phyloP scores from a whole-genome alignment of 2,113 vertebrate species.

The Mellivora capensis region DNA sequence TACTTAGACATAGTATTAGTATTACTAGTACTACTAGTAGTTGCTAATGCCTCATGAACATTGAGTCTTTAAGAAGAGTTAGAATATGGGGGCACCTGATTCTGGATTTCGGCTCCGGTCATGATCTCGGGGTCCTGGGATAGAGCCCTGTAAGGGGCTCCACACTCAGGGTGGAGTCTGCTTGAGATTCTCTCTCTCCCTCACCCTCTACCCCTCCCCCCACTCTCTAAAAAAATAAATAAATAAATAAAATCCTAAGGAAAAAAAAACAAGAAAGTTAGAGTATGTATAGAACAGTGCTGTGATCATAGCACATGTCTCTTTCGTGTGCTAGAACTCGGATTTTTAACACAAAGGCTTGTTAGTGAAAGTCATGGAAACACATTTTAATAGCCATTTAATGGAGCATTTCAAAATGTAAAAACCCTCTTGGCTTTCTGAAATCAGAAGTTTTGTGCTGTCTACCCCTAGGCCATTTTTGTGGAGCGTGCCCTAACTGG shows the following conservation, averaged over 20 bases:
- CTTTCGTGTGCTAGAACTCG: background rate
- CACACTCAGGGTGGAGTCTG: background rate
- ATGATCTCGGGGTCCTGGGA: background rate
- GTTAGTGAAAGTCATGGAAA: constrained; percentile 46
- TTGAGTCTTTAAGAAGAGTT: constrained; percentile 48
- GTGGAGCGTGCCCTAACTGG: background rate
- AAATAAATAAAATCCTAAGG: background rate
- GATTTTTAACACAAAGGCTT: constrained; percentile 32
- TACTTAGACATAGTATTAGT: background rate
- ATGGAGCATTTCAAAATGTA: constrained; percentile 35
- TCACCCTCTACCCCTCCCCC: background rate
- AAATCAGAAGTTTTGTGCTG: background rate
- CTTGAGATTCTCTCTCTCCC: background rate
- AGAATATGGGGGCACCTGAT: background rate
- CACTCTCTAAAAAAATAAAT: background rate
- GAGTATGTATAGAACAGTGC: background rate
- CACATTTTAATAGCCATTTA: constrained; percentile 54
- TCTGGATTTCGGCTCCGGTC: background rate
- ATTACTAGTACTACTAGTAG: constrained; percentile 5
- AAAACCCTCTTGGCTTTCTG: constrained; percentile 68
- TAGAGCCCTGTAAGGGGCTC: background rate
- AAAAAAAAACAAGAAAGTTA: background rate
- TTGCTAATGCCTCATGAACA: constrained; percentile 26
- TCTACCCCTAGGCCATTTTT: background rate
- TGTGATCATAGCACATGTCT: background rate